Evolutionary conservation across 2,888 invertebrate genomes (phyloP), one percentile per base, ranked within the genome.

Genomic region (Stramonita haemastoma): DNA sequence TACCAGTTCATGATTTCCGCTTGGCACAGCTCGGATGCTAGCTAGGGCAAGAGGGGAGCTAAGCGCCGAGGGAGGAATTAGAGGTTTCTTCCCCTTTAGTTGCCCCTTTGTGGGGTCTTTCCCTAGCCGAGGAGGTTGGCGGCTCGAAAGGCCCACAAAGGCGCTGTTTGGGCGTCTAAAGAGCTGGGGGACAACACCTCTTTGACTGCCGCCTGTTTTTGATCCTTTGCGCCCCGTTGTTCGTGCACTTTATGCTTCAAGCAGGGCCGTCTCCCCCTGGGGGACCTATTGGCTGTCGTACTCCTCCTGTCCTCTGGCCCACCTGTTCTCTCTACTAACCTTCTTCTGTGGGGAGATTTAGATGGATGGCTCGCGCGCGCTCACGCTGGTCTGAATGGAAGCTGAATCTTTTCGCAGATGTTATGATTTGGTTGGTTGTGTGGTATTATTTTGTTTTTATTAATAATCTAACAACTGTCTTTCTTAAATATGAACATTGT

Each of bases 1-100:
- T 79, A 77, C 46, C 77, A 89, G 89, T 86, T 86, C 81, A 86
- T 86, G 46, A 89, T 89, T 79, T 86, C 89, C 86, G 86, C 36
- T 15, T 86, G n/a, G n/a, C 26, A 8, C 70, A 34, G 56, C 22
- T 8, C 46, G 17, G 88, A 81, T 83, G 15, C 19, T 60, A 8
- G 46, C 4, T 8, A 46, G 46, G 46, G 46, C 46, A 46, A 8
- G 46, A 46, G 46, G 46, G 46, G 46, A 46, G 46, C 34, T 11
- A n/a, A 36, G 73, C 60, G 66, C 36, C n/a, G 32, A 57, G 73
- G 77, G 86, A 79, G 32, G 26, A 86, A 73, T 73, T 56, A 57
- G 85, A 60, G 79, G 60, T 32, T n/a, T 36, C 81, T 32, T 70
- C 73, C 81, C 34, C 56, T 36, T 57, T 87, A 57, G 86, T 36